These are phyloP conservation scores for Pentalonia nigronervosa DNA, from an alignment of 1,140 invertebrate species.

Conservation along the genomic window DNA sequence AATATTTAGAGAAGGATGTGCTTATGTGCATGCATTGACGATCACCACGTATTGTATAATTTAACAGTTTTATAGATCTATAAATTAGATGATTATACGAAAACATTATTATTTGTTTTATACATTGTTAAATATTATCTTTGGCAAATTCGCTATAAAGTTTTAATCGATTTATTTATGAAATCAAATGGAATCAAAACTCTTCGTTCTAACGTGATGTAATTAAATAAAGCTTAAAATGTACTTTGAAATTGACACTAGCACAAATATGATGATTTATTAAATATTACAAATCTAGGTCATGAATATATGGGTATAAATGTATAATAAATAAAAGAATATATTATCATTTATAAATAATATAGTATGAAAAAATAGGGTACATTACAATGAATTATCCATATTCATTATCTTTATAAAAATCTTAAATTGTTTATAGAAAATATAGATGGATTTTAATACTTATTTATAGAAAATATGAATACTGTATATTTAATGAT, in stretches of 20 bases:
- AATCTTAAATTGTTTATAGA: background rate
- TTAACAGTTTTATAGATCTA: too few relatives aligned
- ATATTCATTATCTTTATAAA: background rate
- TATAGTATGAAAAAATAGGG: background rate
- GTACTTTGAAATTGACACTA: background rate
- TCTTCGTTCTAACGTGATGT: background rate
- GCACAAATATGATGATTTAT: background rate
- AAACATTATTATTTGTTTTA: too few relatives aligned
- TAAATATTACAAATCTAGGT: background rate
- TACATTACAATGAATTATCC: background rate
- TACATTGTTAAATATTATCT: too few relatives aligned
- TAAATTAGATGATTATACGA: too few relatives aligned
- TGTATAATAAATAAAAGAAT: background rate
- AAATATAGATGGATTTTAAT: too few relatives aligned
- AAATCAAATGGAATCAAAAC: too few relatives aligned
- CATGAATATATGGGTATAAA: background rate
- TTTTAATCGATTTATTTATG: too few relatives aligned
- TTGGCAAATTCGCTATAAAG: too few relatives aligned
- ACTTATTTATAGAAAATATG: background rate
- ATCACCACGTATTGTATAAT: too few relatives aligned
- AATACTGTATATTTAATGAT: background rate
- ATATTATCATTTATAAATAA: background rate
- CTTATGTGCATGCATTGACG: too few relatives aligned
- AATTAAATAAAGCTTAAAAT: background rate
- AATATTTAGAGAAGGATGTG: too few relatives aligned